A percentile compares a stretch with the other conserved stretches of the same genome.
Evolutionary conservation across 2,888 invertebrate genomes (phyloP).

Genomic region (Conus canariensis): DNA sequence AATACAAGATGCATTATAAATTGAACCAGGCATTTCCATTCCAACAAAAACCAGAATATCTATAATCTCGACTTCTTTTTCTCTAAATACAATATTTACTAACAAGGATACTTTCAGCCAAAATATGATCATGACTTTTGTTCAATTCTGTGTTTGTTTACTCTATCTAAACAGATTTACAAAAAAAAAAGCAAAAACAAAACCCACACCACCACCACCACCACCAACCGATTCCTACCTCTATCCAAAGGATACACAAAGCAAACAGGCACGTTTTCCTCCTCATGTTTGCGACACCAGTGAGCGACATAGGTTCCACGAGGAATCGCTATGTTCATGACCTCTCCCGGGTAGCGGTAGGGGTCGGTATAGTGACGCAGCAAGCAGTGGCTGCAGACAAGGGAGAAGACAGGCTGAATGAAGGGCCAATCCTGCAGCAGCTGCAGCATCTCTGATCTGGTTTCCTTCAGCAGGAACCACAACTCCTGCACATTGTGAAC

Average conservation of each 20-base stretch:
- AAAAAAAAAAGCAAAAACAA: too few relatives aligned
- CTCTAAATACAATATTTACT: too few relatives aligned
- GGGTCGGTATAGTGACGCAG: conserved; percentile 59
- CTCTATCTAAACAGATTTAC: too few relatives aligned
- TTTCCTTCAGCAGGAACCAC: conserved; percentile 65
- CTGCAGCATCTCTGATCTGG: conserved; percentile 60
- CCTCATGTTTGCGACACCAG: conserved; percentile 62
- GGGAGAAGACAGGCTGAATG: conserved; percentile 61
- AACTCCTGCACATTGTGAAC: conserved; percentile 54
- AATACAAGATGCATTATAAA: too few relatives aligned
- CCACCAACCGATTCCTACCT: conserved; percentile 51
- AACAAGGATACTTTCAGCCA: too few relatives aligned
- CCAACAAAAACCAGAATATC: too few relatives aligned
- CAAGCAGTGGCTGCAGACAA: conserved; percentile 71
- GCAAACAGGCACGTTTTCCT: conserved; percentile 65
- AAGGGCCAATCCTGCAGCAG: conserved; percentile 73
- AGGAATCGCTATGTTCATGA: conserved; percentile 64
- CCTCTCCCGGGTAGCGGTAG: conserved; percentile 64
- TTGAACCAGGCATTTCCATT: too few relatives aligned
- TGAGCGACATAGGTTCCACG: conserved; percentile 60
- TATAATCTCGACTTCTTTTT: too few relatives aligned
- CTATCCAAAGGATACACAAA: conserved; percentile 68
- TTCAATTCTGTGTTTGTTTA: too few relatives aligned
- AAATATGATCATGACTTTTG: too few relatives aligned
- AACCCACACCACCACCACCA: too few relatives aligned